phyloP scores from a whole-genome alignment of 2,888 invertebrate genomes.

The Hypercompe scribonia region DNA sequence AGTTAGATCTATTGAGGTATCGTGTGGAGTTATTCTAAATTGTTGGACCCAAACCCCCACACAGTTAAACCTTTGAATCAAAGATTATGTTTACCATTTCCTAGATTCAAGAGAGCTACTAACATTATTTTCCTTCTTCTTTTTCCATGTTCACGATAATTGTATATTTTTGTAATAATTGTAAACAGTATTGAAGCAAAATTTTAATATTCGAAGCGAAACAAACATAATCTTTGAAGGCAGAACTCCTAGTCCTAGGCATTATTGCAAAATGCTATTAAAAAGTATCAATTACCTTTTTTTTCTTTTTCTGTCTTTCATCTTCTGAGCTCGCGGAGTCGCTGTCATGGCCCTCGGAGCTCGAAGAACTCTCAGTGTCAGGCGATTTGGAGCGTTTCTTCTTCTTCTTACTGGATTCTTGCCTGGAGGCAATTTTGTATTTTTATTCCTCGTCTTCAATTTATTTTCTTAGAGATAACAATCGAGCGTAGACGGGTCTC shows the following conservation, averaged over 20 bases:
- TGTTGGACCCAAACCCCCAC: conserved; percentile 54
- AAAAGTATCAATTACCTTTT: conserved; percentile 73
- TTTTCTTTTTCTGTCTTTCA: conserved; percentile 75
- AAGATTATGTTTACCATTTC: conserved; percentile 65
- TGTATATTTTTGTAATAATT: neutral
- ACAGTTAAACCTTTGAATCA: conserved; percentile 64
- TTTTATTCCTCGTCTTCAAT: conserved; percentile 15
- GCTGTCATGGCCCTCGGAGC: conserved; percentile 75
- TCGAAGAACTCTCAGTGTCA: conserved; percentile 82
- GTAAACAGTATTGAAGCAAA: conserved; percentile 22
- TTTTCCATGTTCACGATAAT: neutral
- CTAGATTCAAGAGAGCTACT: conserved; percentile 24
- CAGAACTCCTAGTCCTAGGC: conserved; percentile 44
- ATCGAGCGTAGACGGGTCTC: neutral
- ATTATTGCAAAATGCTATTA: conserved; percentile 37
- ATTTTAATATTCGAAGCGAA: conserved; percentile 33
- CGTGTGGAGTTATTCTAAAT: conserved; percentile 35
- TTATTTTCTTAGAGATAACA: neutral
- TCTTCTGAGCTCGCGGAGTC: conserved; percentile 73
- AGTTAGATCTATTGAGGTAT: conserved; percentile 52
- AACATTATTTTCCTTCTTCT: conserved; percentile 14
- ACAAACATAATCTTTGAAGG: conserved; percentile 60
- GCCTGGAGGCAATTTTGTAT: conserved; percentile 58
- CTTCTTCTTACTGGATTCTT: conserved; percentile 82
- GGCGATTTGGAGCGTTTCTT: conserved; percentile 87